Evolutionary conservation across 2,888 invertebrate species (phyloP).

Genomic region (Lycia hirtaria): DNA sequence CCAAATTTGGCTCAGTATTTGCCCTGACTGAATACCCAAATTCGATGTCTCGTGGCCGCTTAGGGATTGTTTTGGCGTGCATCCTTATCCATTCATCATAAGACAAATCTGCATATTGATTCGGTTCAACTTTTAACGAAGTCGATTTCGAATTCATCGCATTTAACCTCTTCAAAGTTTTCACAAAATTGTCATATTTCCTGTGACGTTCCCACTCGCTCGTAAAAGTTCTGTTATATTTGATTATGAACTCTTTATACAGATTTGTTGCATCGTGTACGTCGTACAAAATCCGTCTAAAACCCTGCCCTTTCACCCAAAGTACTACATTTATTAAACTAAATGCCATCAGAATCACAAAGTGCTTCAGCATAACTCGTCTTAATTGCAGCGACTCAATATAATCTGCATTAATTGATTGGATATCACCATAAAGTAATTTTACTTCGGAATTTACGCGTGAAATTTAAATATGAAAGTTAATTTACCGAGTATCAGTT

Average conservation of each 20-base stretch:
- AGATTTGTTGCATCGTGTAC: conserved; percentile 45
- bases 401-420: conserved; percentile 37
- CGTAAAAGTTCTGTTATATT: conserved; percentile 51
- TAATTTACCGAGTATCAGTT: conserved; percentile 41
- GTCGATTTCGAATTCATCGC: conserved; percentile 51
- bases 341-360: conserved; percentile 32
- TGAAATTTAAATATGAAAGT: conserved; percentile 53
- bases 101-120: conserved; percentile 61
- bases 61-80: conserved; percentile 15
- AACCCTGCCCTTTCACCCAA: conserved; percentile 15
- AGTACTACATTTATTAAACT: conserved; percentile 31
- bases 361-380: conserved; percentile 37
- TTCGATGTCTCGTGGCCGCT: conserved; percentile 51
- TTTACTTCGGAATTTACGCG: conserved; percentile 40
- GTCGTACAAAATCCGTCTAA: conserved; percentile 40
- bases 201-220: conserved; percentile 52
- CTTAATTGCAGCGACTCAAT: conserved; percentile 32
- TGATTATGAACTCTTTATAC: conserved; percentile 46
- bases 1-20: conserved; percentile 28
- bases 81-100: conserved; percentile 44
- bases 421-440: conserved; percentile 38
- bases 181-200: conserved; percentile 57
- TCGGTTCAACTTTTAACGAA: conserved; percentile 52
- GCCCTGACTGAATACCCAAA: conserved; percentile 36
- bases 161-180: conserved; percentile 60